Evolutionary conservation across 2,113 vertebrate species (phyloP).

Genomic region (Phaethon lepturus): DNA sequence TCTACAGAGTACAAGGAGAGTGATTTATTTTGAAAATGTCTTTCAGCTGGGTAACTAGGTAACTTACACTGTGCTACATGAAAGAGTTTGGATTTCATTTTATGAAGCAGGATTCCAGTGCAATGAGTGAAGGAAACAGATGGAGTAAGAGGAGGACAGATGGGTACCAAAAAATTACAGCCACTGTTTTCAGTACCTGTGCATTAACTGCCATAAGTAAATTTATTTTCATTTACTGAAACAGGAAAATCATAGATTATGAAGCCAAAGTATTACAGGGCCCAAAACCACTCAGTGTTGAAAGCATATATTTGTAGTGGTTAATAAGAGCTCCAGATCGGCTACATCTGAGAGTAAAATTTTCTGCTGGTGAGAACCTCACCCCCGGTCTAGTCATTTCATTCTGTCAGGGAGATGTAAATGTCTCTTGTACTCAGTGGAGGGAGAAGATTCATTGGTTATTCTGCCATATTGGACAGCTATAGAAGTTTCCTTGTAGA

Average conservation of each 20-base stretch:
- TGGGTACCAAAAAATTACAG: conserved; percentile 37
- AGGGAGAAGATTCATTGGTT: neutral
- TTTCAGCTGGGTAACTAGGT: conserved; percentile 44
- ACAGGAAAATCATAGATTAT: neutral
- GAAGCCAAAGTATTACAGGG: neutral
- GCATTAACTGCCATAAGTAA: conserved; percentile 42
- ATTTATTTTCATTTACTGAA: conserved; percentile 43
- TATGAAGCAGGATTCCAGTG: conserved; percentile 56
- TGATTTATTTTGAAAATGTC: conserved; percentile 73
- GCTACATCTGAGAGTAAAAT: neutral
- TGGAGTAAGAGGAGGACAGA: conserved; percentile 57
- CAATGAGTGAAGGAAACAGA: conserved; percentile 78
- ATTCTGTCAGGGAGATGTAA: neutral
- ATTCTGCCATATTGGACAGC: neutral
- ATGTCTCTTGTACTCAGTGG: neutral
- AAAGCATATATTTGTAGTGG: neutral
- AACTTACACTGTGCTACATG: conserved; percentile 57
- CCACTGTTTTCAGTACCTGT: neutral
- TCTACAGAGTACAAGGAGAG: conserved; percentile 43
- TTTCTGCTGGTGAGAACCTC: neutral
- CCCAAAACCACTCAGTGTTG: neutral
- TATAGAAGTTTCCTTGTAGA: neutral
- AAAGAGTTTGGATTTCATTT: conserved; percentile 64
- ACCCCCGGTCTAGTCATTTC: neutral
- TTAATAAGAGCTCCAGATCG: neutral